A percentile compares a stretch with the other conserved stretches of the same genome.
Evolutionary conservation across 1,140 invertebrate genomes (phyloP).

Genomic region (Orussus abietinus): DNA sequence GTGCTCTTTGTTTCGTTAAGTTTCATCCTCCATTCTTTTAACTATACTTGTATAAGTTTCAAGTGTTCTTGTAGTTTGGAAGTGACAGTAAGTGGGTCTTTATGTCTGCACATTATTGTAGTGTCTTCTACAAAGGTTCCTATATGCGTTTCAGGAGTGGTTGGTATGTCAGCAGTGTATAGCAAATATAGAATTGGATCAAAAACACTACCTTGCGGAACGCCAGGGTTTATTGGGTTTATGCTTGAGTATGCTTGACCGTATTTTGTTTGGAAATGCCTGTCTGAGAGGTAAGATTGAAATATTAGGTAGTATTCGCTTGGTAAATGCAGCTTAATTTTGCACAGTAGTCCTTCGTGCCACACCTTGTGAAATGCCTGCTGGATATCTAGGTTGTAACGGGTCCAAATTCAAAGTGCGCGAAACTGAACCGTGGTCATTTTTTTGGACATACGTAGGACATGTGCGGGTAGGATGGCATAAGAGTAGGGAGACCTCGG

Average conservation of each 20-base stretch:
- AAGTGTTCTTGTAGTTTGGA: neutral
- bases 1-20: conserved; percentile 5
- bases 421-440: too few species aligned
- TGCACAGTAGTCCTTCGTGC: conserved; percentile 31
- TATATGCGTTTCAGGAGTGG: neutral
- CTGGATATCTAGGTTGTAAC: conserved; percentile 31
- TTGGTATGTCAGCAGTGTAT: neutral
- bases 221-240: conserved; percentile 18
- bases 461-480: too few species aligned
- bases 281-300: conserved; percentile 20
- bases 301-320: conserved; percentile 15
- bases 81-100: neutral
- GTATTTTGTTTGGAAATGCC: conserved; percentile 18
- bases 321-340: conserved; percentile 22
- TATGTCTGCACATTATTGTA: neutral
- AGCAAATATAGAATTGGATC: conserved; percentile 14
- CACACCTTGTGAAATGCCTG: conserved; percentile 34
- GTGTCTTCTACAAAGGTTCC: neutral
- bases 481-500: too few species aligned
- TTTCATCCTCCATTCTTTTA: conserved; percentile 3
- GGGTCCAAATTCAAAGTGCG: too few species aligned
- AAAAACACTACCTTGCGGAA: conserved; percentile 23
- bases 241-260: conserved; percentile 13
- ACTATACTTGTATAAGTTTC: conserved; percentile 2
- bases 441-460: too few species aligned